Percentiles rank a stretch among this genome's conserved stretches.
Conservation (phyloP, 1,140 invertebrate species). For the Neodiprion virginianus region DNA sequence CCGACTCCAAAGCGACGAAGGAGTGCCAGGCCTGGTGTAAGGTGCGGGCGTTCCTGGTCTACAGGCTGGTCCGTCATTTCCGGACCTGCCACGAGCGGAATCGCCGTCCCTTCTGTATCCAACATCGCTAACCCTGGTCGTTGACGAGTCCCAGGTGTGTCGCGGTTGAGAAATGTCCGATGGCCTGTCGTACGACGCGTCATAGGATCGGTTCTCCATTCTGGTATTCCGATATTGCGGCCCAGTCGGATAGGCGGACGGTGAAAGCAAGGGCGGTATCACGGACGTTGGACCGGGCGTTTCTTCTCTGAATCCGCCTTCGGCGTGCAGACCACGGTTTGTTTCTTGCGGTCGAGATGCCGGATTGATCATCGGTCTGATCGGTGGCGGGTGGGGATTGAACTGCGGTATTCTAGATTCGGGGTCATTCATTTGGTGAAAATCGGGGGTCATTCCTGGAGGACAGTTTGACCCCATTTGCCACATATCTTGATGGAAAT, state of each 20-base stretch:
- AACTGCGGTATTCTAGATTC: constrained; percentile 17
- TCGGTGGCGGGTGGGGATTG: constrained; percentile 21
- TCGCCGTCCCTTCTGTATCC: not conserved
- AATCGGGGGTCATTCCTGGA: constrained; percentile 20
- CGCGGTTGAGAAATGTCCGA: not conserved
- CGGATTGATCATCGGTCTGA: constrained; percentile 29
- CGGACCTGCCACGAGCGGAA: not conserved
- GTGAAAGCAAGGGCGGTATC: constrained; percentile 27
- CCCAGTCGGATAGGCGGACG: constrained; percentile 26
- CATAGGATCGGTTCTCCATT: constrained; percentile 21
- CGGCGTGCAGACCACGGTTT: constrained; percentile 24
- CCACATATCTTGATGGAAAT: constrained; percentile 31
- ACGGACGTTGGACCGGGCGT: not conserved
- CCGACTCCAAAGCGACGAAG: constrained; percentile 24
- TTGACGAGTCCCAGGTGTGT: constrained; percentile 23
- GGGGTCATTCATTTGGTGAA: constrained; percentile 21
- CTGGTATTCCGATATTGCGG: constrained; percentile 33
- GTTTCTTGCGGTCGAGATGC: constrained; percentile 28
- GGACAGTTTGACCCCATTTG: constrained; percentile 18
- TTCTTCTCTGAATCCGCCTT: constrained; percentile 7
- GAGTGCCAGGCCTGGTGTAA: constrained; percentile 28
- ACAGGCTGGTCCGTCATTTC: constrained; percentile 30
- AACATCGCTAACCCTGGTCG: not conserved
- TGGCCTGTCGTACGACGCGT: not conserved
- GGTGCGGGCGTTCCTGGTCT: constrained; percentile 13